Conservation (phyloP, 2,888 invertebrate genomes). For the Sphaerophoria taeniata region DNA sequence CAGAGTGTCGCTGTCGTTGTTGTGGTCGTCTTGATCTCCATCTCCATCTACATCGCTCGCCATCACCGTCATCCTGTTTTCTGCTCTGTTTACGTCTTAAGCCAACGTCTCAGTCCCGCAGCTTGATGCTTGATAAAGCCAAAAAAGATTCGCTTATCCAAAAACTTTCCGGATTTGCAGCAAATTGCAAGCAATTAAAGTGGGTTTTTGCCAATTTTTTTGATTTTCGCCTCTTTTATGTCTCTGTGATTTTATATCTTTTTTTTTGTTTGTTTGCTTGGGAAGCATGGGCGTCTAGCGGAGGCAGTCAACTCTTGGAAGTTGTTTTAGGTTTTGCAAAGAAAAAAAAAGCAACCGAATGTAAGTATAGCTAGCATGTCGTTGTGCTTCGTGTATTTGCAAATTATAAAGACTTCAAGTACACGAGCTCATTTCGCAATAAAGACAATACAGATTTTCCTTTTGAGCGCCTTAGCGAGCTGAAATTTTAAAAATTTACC, state of each 20-base stretch:
- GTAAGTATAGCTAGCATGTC: not conserved
- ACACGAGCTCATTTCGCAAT: conserved; percentile 3
- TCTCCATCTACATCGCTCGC: conserved; percentile 24
- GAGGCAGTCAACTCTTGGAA: conserved; percentile 15
- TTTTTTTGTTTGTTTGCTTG: conserved; percentile 1
- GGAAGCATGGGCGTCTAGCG: conserved; percentile 33
- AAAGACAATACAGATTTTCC: conserved; percentile 25
- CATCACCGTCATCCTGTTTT: conserved; percentile 61
- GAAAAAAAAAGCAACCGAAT: not conserved
- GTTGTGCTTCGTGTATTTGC: not conserved
- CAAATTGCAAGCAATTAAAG: conserved; percentile 51
- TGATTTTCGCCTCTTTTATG: conserved; percentile 34
- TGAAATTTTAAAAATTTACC: not conserved
- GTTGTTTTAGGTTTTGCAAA: conserved; percentile 3
- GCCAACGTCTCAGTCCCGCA: conserved; percentile 6
- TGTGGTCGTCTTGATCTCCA: conserved; percentile 51
- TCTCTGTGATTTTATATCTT: not conserved
- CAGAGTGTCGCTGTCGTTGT: conserved; percentile 12
- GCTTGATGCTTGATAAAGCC: conserved; percentile 54
- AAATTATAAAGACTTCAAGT: conserved; percentile 4
- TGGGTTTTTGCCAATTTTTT: conserved; percentile 39
- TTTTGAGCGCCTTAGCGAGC: not conserved
- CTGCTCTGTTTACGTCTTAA: conserved; percentile 61
- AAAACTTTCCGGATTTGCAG: conserved; percentile 57
- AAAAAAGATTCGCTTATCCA: conserved; percentile 60